Evolutionary conservation across 2,113 vertebrate genomes (phyloP).

Genomic region (Actinemys pallida): DNA sequence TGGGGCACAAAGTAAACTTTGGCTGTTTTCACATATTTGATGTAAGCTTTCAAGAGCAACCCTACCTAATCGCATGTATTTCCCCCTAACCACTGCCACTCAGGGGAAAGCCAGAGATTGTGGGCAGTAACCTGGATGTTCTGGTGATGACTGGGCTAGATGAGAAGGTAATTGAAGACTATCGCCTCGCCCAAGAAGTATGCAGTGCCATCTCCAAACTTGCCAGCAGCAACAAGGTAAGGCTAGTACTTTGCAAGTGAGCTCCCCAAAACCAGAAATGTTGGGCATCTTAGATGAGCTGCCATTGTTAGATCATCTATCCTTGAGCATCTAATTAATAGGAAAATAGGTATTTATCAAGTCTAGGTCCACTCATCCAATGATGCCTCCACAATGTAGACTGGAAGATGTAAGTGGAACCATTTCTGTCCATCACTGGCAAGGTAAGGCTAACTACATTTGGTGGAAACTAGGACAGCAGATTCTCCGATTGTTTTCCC

Average conservation of each 20-base stretch:
- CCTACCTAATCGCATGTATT: background rate
- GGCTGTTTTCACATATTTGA: background rate
- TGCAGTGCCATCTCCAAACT: slow-evolving; percentile 88
- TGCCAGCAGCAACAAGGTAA: slow-evolving; percentile 86
- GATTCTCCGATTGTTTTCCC: background rate
- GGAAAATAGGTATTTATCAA: background rate
- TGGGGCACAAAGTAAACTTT: background rate
- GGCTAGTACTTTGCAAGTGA: background rate
- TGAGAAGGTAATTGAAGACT: slow-evolving; percentile 88
- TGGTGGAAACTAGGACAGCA: background rate
- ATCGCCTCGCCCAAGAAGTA: slow-evolving; percentile 88
- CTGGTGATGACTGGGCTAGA: slow-evolving; percentile 88
- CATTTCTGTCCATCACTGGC: background rate
- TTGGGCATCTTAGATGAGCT: background rate
- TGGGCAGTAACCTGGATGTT: slow-evolving; percentile 93
- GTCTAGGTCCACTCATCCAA: background rate
- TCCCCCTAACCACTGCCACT: background rate
- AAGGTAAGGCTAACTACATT: background rate
- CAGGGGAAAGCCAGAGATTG: slow-evolving; percentile 92
- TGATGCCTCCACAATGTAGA: too few species aligned
- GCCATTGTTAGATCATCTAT: background rate
- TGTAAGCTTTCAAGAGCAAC: background rate
- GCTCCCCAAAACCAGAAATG: background rate
- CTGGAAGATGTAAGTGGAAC: background rate
- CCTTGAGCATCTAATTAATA: background rate